Evolutionary conservation across 2,113 vertebrate species (phyloP), one percentile per base, ranked within the genome.

Genomic region (Microtus richardsoni): DNA sequence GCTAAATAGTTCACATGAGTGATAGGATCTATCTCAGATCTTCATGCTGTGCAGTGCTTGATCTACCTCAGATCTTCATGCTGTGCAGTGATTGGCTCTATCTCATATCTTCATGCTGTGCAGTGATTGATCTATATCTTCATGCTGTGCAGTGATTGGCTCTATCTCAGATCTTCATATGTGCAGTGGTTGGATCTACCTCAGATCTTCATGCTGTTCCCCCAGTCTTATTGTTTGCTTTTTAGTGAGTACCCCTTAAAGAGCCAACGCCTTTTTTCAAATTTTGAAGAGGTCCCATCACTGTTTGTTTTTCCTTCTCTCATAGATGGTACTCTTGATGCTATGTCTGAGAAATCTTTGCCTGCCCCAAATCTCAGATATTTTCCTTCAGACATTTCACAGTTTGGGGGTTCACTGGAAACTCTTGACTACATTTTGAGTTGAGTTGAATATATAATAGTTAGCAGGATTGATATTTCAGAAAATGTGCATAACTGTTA

Each of bases 261-360:
- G 39, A 93, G 30, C 8, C 70, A 68, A 95, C 39, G 49, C 52
- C 16, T 54, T 54, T 54, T 89, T 75, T 94, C 54, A 74, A 52
- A 70, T 52, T 92, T 95, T 91, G 60, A 39, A 64, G n/a, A 83
- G 87, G 60, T 91, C 92, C 39, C 58, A 49, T 54, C 60, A 88
- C 62, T 26, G 36, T 9, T 73, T 64, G 60, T 75, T 52, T 68
- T 71, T 44, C 62, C 26, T 52, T 58, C 26, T 54, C 54, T 80
- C 80, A 70, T 60, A 44, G 52, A 94, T n/a, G 68, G 60, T 7
- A n/a, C 4, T 71, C 94, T 77, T 78, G 54, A 60, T 85, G 13
- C 52, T 62, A 58, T 54, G 86, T 36, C 28, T 90, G 86, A 92
- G 75, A 94, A 90, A 87, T 70, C 52, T 82, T 95, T 92, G 21